Base-by-base conservation (phyloP, 1,140 invertebrate species). In the Ceratosolen solmsi region DNA sequence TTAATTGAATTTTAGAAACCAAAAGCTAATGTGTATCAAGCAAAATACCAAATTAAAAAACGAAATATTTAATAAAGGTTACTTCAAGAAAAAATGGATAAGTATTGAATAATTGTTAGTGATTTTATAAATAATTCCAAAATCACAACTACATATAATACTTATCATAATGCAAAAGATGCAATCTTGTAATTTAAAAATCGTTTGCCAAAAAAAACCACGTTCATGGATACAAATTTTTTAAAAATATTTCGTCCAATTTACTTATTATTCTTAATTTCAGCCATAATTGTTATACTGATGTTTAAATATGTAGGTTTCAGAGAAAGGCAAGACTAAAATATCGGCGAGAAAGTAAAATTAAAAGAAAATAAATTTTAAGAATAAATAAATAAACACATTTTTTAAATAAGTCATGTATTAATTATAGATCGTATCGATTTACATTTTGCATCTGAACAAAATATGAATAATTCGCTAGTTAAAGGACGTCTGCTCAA, bases 371-470 rank as follows among this genome's bases (percentile, higher is more conserved):
- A 38, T 68, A 70, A 49, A 71, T 20, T 71, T 49, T 71, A 71
- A 46, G 38, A 71, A 49, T 71, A 46, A 71, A 46, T 71, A 71
- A 71, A 71, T 38, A 27, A 38, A 63, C 17, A 20, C 20, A 38
- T 15, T 0, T 75, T 83, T 85, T 87, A 88, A 89, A 89, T 88
- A 87, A 87, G 79, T 85, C 84, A 84, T 86, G 82, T 83, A 85
- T 88, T 87, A 88, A 88, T 89, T 85, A 87, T 86, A 84, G 81
- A 84, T 83, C 82, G 83, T 82, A 79, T 87, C 79, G 85, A 87
- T 89, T 87, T 87, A 88, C 85, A 88, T 86, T 85, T 86, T 83
- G 84, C 85, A 84, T 86, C 78, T 84, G 84, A 86, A 87, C 84
- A 88, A 83, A 84, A 84, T 83, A 80, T 68, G 82, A 83, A 80